Conservation (phyloP, 2,113 vertebrate species). For the Trichomycterus rosablanca region DNA sequence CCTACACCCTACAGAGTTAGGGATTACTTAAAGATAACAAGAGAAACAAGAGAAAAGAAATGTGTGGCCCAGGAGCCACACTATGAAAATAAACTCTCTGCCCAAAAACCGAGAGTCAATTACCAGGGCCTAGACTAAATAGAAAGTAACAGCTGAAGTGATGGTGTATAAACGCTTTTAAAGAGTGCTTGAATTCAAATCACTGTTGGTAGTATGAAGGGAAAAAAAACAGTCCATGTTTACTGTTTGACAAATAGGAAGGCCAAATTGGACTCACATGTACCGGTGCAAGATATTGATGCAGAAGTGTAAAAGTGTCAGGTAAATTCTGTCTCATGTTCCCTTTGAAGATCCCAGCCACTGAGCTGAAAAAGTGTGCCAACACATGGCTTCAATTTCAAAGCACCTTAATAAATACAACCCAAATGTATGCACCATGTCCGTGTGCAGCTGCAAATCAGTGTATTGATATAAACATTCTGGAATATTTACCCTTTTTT, state of each 20-base stretch:
- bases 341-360: constrained; percentile 33
- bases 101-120: constrained; percentile 16
- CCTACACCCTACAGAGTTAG: constrained; percentile 23
- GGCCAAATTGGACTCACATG: constrained; percentile 24
- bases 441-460: constrained; percentile 28
- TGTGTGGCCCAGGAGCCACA: constrained; percentile 17
- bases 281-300: constrained; percentile 11
- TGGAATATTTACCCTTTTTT: constrained; percentile 41
- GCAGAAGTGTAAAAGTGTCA: constrained; percentile 5
- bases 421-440: constrained; percentile 31
- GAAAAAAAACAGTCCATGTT: constrained; percentile 12
- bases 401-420: constrained; percentile 33
- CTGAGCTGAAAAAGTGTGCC: constrained; percentile 20
- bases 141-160: constrained; percentile 23
- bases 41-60: constrained; percentile 30
- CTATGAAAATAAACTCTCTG: constrained; percentile 39
- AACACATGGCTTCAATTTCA: constrained; percentile 42
- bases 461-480: constrained; percentile 40
- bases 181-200: constrained; percentile 12
- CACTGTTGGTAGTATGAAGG: not conserved
- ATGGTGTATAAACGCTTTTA: constrained; percentile 25
- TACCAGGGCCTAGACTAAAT: constrained; percentile 31
- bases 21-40: constrained; percentile 35
- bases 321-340: constrained; percentile 29
- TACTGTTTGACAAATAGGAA: constrained; percentile 20